Evolutionary conservation across 1,140 invertebrate species (phyloP).

Genomic region (Aphis gossypii): DNA sequence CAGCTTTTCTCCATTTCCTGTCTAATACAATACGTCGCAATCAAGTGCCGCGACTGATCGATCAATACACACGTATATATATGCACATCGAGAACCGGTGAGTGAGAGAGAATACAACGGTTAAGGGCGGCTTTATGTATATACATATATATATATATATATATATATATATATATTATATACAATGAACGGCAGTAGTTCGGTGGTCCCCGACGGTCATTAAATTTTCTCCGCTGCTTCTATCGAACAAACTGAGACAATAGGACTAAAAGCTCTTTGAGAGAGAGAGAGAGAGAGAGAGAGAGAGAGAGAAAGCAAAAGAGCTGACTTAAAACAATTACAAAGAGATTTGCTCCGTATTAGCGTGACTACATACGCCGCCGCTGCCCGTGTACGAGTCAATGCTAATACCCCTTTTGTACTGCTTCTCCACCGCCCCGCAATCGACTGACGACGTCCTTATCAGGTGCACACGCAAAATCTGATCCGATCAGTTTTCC

Average conservation of each 20-base stretch:
- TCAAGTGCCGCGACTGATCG: constrained; percentile 19
- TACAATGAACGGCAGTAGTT: not conserved
- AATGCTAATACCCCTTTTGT: constrained; percentile 54
- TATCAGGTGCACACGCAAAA: constrained; percentile 41
- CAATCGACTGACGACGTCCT: not conserved
- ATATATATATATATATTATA: not conserved
- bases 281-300: not conserved
- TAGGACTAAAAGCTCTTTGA: constrained; percentile 53
- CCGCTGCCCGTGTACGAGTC: not conserved
- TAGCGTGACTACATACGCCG: not conserved
- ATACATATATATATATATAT: not conserved
- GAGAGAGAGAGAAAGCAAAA: not conserved
- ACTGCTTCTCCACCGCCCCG: not conserved
- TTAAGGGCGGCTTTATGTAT: not conserved
- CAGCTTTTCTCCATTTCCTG: constrained; percentile 24
- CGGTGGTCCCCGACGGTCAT: not conserved
- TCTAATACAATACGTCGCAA: constrained; percentile 44
- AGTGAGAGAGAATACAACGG: not conserved
- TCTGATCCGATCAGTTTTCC: constrained; percentile 54
- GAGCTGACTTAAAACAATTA: constrained; percentile 55
- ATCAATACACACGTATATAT: not conserved
- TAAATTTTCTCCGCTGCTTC: constrained; percentile 35
- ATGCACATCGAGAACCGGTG: not conserved
- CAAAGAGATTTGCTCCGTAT: constrained; percentile 50
- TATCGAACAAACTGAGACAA: constrained; percentile 32